Evolutionary conservation across 2,797 vertebrate genomes (phyloP).

Genomic region (Neostethus bicornis): DNA sequence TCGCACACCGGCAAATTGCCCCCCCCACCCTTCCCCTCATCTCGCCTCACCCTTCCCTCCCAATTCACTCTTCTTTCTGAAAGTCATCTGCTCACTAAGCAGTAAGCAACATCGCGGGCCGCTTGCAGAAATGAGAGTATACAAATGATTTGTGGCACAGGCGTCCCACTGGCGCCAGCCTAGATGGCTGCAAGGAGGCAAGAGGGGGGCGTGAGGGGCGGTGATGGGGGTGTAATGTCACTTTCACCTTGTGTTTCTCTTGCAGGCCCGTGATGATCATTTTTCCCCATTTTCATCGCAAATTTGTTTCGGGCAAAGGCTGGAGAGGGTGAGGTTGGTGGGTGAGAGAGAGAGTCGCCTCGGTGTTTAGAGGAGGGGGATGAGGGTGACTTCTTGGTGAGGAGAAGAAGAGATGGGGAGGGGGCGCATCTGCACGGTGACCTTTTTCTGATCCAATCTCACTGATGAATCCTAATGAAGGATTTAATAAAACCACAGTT

Average conservation of each 20-base stretch:
- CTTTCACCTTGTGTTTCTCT: slow-evolving; percentile 85
- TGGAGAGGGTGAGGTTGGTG: slow-evolving; percentile 28
- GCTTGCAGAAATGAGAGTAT: slow-evolving; percentile 81
- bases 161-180: slow-evolving; percentile 76
- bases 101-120: slow-evolving; percentile 80
- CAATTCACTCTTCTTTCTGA: slow-evolving; percentile 72
- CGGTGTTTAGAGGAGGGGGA: not conserved
- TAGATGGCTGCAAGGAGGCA: slow-evolving; percentile 42
- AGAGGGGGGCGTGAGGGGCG: not conserved
- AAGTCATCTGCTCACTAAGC: slow-evolving; percentile 84
- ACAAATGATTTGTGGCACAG: slow-evolving; percentile 86
- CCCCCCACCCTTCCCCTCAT: slow-evolving; percentile 32
- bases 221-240: slow-evolving; percentile 73
- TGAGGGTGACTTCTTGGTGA: slow-evolving; percentile 35
- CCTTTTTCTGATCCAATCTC: slow-evolving; percentile 90
- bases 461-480: slow-evolving; percentile 89
- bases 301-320: slow-evolving; percentile 82
- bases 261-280: slow-evolving; percentile 81
- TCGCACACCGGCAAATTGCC: slow-evolving; percentile 70
- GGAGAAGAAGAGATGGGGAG: slow-evolving; percentile 37
- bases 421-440: slow-evolving; percentile 86
- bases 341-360: slow-evolving; percentile 41
- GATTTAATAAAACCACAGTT: slow-evolving; percentile 89
- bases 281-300: slow-evolving; percentile 87
- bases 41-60: slow-evolving; percentile 49